These are phyloP conservation scores for Xenentodon cancila DNA, from an alignment of 2,797 vertebrate species.

Conservation along the genomic window DNA sequence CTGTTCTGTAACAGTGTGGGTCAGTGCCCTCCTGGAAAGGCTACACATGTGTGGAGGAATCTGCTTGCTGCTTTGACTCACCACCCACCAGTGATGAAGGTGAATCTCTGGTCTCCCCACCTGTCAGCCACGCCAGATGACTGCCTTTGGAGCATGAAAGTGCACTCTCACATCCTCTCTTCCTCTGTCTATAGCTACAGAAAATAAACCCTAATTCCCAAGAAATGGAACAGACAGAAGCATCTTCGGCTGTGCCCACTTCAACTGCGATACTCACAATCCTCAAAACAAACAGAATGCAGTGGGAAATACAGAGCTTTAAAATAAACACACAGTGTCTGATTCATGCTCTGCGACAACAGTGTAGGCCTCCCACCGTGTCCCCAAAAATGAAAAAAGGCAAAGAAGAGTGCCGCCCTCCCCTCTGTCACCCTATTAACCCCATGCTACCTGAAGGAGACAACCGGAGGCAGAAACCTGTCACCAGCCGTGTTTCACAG, in stretches of 20 bases:
- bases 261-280: slow-evolving; percentile 45
- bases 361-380: slow-evolving; percentile 28
- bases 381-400: slow-evolving; percentile 20
- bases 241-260: slow-evolving; percentile 47
- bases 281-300: slow-evolving; percentile 56
- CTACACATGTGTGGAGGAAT: slow-evolving; percentile 49
- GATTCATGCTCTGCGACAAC: slow-evolving; percentile 49
- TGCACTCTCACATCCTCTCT: slow-evolving; percentile 28
- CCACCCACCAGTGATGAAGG: slow-evolving; percentile 65
- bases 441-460: slow-evolving; percentile 61
- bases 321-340: slow-evolving; percentile 43
- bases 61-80: slow-evolving; percentile 55
- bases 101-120: slow-evolving; percentile 56
- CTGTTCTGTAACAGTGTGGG: slow-evolving; percentile 62
- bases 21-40: slow-evolving; percentile 70
- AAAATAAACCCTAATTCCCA: slow-evolving; percentile 55
- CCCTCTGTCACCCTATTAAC: slow-evolving; percentile 66
- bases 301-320: slow-evolving; percentile 52
- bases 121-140: slow-evolving; percentile 71
- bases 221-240: slow-evolving; percentile 66
- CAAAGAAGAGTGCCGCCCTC: slow-evolving; percentile 38
- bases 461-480: slow-evolving; percentile 56
- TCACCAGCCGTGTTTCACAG: slow-evolving; percentile 48
- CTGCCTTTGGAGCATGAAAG: slow-evolving; percentile 70
- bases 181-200: slow-evolving; percentile 36